These are phyloP conservation scores for Cyprinella venusta DNA, from an alignment of 2,797 vertebrate species.

Conservation along the genomic window DNA sequence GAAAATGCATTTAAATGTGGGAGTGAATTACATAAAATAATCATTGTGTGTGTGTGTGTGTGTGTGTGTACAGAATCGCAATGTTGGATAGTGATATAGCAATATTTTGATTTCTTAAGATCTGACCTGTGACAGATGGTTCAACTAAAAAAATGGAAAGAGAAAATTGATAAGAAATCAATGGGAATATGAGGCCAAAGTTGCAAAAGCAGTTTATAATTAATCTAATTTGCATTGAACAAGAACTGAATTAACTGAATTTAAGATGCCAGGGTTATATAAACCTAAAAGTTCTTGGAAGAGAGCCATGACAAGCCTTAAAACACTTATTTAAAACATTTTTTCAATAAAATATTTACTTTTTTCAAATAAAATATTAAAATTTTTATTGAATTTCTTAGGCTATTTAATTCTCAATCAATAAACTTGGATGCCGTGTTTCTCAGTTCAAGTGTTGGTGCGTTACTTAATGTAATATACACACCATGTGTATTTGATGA, in stretches of 20 bases:
- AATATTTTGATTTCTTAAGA: not conserved
- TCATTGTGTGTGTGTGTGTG: too few species aligned
- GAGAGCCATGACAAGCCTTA: not conserved
- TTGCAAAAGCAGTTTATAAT: not conserved
- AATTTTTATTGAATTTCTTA: not conserved
- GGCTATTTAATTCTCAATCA: not conserved
- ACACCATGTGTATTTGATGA: not conserved
- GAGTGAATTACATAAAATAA: not conserved
- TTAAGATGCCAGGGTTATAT: not conserved
- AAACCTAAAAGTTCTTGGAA: not conserved
- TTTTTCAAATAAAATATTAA: too few species aligned
- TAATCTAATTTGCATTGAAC: not conserved
- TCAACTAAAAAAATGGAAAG: not conserved
- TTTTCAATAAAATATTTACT: too few species aligned
- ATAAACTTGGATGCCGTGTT: not conserved
- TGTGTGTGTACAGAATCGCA: not conserved
- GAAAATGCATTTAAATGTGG: constrained; percentile 2
- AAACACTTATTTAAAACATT: not conserved
- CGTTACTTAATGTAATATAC: not conserved
- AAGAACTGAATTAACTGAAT: not conserved
- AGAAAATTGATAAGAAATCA: not conserved
- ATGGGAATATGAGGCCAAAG: not conserved
- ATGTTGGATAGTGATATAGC: not conserved
- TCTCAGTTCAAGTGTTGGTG: not conserved
- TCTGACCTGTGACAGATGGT: not conserved